phyloP scores from a whole-genome alignment of 2,888 invertebrate genomes.

The Drosophila conformis region DNA sequence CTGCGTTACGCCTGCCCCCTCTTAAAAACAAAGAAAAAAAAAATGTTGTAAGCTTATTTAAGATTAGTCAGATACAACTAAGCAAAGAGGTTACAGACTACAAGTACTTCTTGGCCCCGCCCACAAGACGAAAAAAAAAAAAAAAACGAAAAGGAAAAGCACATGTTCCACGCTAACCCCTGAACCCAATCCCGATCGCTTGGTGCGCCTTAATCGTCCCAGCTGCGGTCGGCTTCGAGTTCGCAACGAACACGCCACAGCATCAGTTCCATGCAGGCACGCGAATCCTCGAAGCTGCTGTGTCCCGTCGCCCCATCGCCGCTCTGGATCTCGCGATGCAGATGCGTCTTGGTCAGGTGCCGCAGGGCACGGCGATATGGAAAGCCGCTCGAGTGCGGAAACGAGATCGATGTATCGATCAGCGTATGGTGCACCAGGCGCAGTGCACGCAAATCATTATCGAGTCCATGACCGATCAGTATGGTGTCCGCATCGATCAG shows the following conservation, averaged over 20 bases:
- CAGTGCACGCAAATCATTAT: slow-evolving; percentile 95
- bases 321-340: slow-evolving; percentile 93
- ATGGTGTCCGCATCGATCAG: slow-evolving; percentile 94
- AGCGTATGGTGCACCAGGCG: slow-evolving; percentile 93
- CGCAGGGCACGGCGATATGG: slow-evolving; percentile 94
- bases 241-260: slow-evolving; percentile 89
- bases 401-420: slow-evolving; percentile 95
- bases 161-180: not conserved
- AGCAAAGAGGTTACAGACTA: slow-evolving; percentile 42
- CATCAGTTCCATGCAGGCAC: slow-evolving; percentile 95
- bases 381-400: slow-evolving; percentile 93
- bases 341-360: slow-evolving; percentile 89
- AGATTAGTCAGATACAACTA: slow-evolving; percentile 27
- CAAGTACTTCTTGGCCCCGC: slow-evolving; percentile 53
- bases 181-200: no score
- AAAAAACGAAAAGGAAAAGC: not conserved
- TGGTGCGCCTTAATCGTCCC: slow-evolving; percentile 47
- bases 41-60: no score
- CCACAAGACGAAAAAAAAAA: slow-evolving; percentile 11
- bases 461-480: slow-evolving; percentile 97
- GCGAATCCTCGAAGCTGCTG: slow-evolving; percentile 97
- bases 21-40: not conserved
- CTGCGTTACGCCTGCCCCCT: slow-evolving; percentile 1
- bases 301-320: slow-evolving; percentile 89
- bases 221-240: slow-evolving; percentile 43